Conservation (phyloP, 2,888 invertebrate species). For the Drosophila peninsularis region DNA sequence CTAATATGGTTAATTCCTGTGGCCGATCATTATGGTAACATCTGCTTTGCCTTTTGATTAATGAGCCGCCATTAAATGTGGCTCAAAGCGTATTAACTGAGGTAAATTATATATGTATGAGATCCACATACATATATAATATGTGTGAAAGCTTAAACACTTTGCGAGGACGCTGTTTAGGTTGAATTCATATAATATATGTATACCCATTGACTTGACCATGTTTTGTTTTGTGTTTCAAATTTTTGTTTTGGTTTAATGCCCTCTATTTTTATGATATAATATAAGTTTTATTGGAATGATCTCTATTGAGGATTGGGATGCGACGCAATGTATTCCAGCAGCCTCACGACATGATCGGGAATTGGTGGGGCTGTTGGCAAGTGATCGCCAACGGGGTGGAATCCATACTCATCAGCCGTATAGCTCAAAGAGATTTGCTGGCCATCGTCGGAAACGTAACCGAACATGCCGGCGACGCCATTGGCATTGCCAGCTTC, state of each 20-base stretch:
- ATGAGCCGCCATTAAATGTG: constrained; percentile 47
- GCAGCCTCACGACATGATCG: constrained; percentile 83
- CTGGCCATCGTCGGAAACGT: constrained; percentile 86
- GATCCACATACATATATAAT: constrained; percentile 18
- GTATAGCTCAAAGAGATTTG: constrained; percentile 84
- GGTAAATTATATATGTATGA: constrained; percentile 8
- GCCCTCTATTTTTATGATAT: constrained; percentile 19
- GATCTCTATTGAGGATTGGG: constrained; percentile 64
- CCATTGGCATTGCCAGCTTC: constrained; percentile 86
- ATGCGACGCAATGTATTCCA: constrained; percentile 85
- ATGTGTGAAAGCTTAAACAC: background rate
- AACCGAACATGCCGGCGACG: constrained; percentile 85
- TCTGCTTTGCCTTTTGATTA: constrained; percentile 57
- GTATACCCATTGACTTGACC: constrained; percentile 2
- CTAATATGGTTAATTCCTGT: constrained; percentile 58
- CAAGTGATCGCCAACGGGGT: constrained; percentile 83
- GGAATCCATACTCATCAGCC: constrained; percentile 87
- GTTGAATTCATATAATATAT: background rate
- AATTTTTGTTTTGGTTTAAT: constrained; percentile 43
- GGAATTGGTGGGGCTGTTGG: constrained; percentile 86
- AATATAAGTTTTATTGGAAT: background rate
- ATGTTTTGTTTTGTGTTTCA: constrained; percentile 6
- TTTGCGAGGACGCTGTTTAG: background rate
- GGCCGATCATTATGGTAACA: constrained; percentile 30
- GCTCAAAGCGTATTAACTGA: constrained; percentile 12